Percentiles rank a stretch among this genome's conserved stretches.
Evolutionary conservation across 2,888 invertebrate genomes (phyloP).

Genomic region (Oscheius sp.): DNA sequence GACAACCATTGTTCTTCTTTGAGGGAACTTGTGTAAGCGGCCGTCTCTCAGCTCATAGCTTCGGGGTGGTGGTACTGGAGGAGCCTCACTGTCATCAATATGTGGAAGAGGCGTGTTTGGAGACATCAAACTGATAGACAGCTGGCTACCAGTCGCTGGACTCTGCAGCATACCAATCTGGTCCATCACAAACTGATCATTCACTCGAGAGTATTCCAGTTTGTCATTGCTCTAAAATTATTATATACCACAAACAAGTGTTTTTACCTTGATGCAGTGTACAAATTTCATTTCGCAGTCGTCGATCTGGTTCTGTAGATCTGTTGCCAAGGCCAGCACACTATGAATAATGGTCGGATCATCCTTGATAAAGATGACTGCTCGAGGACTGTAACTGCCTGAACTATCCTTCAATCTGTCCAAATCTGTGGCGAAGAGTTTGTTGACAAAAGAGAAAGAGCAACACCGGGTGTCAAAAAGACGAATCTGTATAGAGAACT

Average conservation of each 20-base stretch:
- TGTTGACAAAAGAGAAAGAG: conserved; percentile 45
- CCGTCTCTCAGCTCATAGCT: conserved; percentile 52
- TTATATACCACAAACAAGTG: background rate
- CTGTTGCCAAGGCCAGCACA: conserved; percentile 44
- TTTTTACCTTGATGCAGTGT: conserved; percentile 45
- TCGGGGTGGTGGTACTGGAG: conserved; percentile 33
- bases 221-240: conserved; percentile 46
- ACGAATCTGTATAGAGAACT: conserved; percentile 16
- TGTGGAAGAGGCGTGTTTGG: background rate
- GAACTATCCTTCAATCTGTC: conserved; percentile 42
- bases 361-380: conserved; percentile 29
- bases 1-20: conserved; percentile 48
- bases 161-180: conserved; percentile 9
- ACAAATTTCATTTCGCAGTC: conserved; percentile 45
- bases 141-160: conserved; percentile 8
- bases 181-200: conserved; percentile 30
- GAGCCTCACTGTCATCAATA: conserved; percentile 5
- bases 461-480: conserved; percentile 50
- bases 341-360: conserved; percentile 45
- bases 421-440: conserved; percentile 44
- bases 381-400: conserved; percentile 35
- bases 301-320: conserved; percentile 44
- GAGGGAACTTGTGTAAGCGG: conserved; percentile 49
- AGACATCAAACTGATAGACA: conserved; percentile 21
- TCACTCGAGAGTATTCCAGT: conserved; percentile 47